A percentile compares a stretch with the other conserved stretches of the same genome.
Evolutionary conservation across 2,888 invertebrate genomes (phyloP).

Genomic region (Lissonota sp.): DNA sequence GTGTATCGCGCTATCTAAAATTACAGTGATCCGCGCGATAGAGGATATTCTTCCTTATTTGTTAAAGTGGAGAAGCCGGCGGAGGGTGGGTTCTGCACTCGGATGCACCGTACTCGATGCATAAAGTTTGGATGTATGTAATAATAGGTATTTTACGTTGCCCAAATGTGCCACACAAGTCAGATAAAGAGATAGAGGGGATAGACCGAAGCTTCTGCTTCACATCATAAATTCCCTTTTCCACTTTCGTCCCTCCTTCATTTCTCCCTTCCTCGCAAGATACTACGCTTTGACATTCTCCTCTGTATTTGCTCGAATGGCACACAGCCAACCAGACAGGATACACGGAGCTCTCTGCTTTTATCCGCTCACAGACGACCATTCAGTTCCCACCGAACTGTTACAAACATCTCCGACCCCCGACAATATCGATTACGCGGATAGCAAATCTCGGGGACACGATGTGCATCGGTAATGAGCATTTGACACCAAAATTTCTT

Average conservation of each 20-base stretch:
- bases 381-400: no score
- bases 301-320: constrained; percentile 64
- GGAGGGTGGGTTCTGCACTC: not conserved
- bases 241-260: constrained; percentile 45
- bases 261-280: constrained; percentile 25
- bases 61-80: not conserved
- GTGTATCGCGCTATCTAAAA: constrained; percentile 23
- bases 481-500: not conserved
- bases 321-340: constrained; percentile 55
- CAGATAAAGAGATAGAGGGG: constrained; percentile 23
- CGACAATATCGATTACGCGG: constrained; percentile 6
- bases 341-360: constrained; percentile 7
- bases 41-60: constrained; percentile 19
- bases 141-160: constrained; percentile 40
- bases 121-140: constrained; percentile 42
- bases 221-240: constrained; percentile 61
- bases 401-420: constrained; percentile 10
- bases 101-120: constrained; percentile 9
- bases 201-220: constrained; percentile 23
- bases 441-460: constrained; percentile 6
- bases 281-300: constrained; percentile 60
- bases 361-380: not conserved
- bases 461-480: not conserved
- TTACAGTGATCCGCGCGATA: constrained; percentile 36
- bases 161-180: constrained; percentile 25